Conservation (phyloP, 1,140 invertebrate species). For the Helicoverpa zea region DNA sequence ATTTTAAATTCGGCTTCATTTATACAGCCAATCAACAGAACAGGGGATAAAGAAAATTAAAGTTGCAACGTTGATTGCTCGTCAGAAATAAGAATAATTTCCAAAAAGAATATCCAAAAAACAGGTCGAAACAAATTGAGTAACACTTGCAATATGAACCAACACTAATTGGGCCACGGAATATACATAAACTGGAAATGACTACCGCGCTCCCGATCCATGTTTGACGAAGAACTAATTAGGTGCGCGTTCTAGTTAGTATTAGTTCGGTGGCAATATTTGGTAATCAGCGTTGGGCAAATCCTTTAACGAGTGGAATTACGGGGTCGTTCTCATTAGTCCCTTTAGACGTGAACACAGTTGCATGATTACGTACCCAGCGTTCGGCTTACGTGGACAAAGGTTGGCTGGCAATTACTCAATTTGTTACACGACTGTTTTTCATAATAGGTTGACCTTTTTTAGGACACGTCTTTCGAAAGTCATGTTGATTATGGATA, state of each 20-base stretch:
- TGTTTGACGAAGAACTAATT: conserved; percentile 17
- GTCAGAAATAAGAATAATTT: too few relatives aligned
- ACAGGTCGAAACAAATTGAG: background rate
- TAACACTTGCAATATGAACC: background rate
- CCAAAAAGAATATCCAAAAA: background rate
- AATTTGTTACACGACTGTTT: background rate
- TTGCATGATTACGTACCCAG: background rate
- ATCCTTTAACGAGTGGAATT: conserved; percentile 3
- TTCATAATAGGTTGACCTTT: background rate
- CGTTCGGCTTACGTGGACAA: background rate
- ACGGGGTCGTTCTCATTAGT: background rate
- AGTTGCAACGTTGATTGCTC: too few relatives aligned
- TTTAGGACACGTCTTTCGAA: too few relatives aligned
- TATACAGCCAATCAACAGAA: too few relatives aligned
- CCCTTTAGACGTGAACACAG: background rate
- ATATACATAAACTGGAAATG: conserved; percentile 22
- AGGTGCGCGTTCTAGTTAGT: conserved; percentile 14
- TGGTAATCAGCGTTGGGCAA: background rate
- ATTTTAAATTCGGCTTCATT: too few relatives aligned
- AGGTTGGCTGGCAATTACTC: background rate
- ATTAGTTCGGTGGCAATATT: conserved; percentile 13
- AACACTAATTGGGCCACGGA: background rate
- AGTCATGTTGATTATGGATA: too few relatives aligned
- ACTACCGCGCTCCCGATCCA: conserved; percentile 22
- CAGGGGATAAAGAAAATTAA: too few relatives aligned